Base-by-base conservation (phyloP, 2,888 invertebrate genomes). In the Plagiodera versicolora region DNA sequence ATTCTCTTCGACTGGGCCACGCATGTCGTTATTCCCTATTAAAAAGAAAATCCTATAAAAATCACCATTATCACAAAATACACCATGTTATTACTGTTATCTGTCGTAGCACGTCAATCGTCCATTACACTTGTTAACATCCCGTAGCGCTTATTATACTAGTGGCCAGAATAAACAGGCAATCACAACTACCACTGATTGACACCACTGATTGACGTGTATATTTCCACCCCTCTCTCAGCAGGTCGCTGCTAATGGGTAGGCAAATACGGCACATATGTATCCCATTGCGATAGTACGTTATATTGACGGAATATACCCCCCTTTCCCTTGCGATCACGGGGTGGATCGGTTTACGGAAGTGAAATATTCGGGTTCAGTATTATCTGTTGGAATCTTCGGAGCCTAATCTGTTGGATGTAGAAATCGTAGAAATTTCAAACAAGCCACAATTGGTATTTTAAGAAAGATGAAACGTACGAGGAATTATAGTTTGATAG, bases 101-200 rank as follows among this genome's bases (percentile, higher is more conserved):
- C 53, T 53, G 3, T 16, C 24, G 53, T 1, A 39, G 70, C 67
- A n/a, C n/a, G 66, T 68, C 64, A 64, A 60, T 54, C 56, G 56
- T 63, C 58, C 67, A 68, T 70, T 72, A 72, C 65, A 67, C 63
- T 65, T 65, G 68, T 67, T 66, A 68, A 67, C 66, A 64, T 64
- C 61, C 60, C 48, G 53, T 45, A 58, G 65, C 65, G 69, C 72
- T 74, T 74, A 73, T 75, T 74, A 75, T 70, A 24, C 71, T 67
- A 56, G 64, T 65, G 70, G 70, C 74, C 71, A 73, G 76, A 77
- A 77, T 76, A 77, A 73, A 74, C 72, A 74, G 74, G 73, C 74
- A 64, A 58, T 64, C 70, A 61, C 58, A 67, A 67, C 63, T 67
- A 69, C 67, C 67, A 64, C 67, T 77, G 78, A 77, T 77, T 78